Base-by-base conservation (phyloP, 1,140 invertebrate species). In the Drosophila arizonae region DNA sequence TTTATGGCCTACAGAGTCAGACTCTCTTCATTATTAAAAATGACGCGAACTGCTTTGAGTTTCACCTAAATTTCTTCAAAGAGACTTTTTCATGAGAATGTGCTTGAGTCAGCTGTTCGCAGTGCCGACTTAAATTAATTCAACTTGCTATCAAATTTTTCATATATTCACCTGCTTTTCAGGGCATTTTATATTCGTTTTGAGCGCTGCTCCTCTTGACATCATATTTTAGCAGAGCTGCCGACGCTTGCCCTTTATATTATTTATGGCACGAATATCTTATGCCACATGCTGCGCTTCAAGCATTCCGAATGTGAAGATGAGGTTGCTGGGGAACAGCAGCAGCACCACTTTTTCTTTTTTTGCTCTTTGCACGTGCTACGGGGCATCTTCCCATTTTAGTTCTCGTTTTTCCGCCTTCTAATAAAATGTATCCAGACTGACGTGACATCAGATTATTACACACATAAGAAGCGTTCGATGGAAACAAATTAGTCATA, bases 261-360 rank as follows among this genome's bases (percentile, higher is more conserved):
- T 75, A 71, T 75, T 61, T 71, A 71, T 75, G 61, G 41, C 54
- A 75, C 30, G 55, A 71, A 65, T 71, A 61, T 60, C 55, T 54
- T 60, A 48, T 57, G 66, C 58, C 72, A 64, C 72, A 65, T 61
- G 72, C 61, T 75, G 72, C 54, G 72, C 58, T 43, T 52, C 43
- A 52, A 64, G 39, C 11, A 24, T 33, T 46, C n/a, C 43, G 26
- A 41, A 51, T 45, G 57, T 57, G 52, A 57, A 52, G 28, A 55
- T 57, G 52, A 57, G 46, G 28, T 50, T 39, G 54, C 15, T 63
- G 56, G 55, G 28, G 6, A 46, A 30, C 58, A 69, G 48, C 36
- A 39, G 36, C 17, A 39, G 36, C 36, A 39, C 10, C 11, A 39
- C 28, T 30, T 2, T 46, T 46, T 9, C 6, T 2, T 46, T 46